phyloP scores from a whole-genome alignment of 2,797 vertebrate species.

The Ciconia nigra region DNA sequence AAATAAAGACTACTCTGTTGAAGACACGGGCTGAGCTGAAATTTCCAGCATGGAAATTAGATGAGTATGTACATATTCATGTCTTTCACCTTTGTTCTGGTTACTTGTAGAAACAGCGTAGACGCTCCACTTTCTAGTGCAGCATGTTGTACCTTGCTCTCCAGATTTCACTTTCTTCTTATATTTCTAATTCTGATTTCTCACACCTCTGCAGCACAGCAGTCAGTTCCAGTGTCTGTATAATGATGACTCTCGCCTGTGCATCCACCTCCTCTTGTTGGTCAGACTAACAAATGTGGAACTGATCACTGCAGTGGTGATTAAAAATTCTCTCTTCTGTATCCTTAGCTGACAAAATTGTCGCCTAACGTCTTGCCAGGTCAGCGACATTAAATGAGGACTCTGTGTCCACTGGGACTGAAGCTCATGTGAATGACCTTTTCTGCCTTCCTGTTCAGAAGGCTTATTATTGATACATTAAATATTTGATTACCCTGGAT shows the following conservation, averaged over 20 bases:
- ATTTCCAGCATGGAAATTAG: background rate
- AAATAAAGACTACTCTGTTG: background rate
- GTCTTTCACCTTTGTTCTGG: background rate
- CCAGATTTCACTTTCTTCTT: background rate
- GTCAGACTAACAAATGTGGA: background rate
- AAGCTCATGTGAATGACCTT: constrained; percentile 13
- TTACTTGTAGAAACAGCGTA: background rate
- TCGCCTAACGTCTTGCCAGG: background rate
- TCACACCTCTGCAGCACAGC: background rate
- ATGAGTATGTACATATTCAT: background rate
- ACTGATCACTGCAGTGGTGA: background rate
- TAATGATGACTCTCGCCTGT: background rate
- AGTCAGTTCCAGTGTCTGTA: background rate
- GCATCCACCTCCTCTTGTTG: background rate
- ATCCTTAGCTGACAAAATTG: background rate
- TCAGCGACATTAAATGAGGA: constrained; percentile 29
- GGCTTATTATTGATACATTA: constrained; percentile 22
- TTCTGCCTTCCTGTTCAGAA: constrained; percentile 14
- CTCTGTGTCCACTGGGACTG: background rate
- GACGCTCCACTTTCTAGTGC: fast-evolving
- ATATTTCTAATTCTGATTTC: background rate
- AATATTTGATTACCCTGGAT: constrained; percentile 55
- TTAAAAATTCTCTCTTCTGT: background rate
- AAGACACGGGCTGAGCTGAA: background rate
- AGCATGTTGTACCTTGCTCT: background rate